Conservation (phyloP, 2,888 invertebrate genomes). For the Drosophila gaucha region DNA sequence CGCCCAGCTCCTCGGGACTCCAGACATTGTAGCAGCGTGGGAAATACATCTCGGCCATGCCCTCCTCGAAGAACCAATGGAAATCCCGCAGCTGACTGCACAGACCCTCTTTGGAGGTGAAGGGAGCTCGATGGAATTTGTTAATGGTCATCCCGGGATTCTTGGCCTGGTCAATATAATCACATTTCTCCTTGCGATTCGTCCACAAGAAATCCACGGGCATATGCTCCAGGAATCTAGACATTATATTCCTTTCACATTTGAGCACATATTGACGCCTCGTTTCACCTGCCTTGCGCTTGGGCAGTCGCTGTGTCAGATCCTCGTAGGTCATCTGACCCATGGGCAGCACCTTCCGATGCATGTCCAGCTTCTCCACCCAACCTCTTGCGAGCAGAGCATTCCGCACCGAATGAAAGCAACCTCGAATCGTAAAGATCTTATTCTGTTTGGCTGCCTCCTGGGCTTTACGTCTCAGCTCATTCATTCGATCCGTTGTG, state of each 20-base stretch:
- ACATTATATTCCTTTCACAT: conserved; percentile 89
- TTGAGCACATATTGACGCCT: conserved; percentile 87
- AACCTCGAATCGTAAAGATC: conserved; percentile 90
- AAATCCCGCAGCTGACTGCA: conserved; percentile 91
- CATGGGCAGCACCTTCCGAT: conserved; percentile 79
- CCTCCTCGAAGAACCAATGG: conserved; percentile 94
- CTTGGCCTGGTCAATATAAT: conserved; percentile 84
- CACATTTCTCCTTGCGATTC: conserved; percentile 90
- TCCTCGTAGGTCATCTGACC: conserved; percentile 83
- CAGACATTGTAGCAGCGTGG: conserved; percentile 95
- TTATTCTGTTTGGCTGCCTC: conserved; percentile 88
- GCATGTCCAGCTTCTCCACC: conserved; percentile 85
- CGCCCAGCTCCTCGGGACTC: conserved; percentile 92
- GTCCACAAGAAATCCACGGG: conserved; percentile 96
- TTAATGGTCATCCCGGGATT: conserved; percentile 89
- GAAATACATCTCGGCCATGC: conserved; percentile 91
- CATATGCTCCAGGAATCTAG: conserved; percentile 91
- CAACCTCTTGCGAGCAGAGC: conserved; percentile 90
- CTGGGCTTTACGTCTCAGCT: conserved; percentile 88
- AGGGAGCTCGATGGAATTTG: conserved; percentile 93
- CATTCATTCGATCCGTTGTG: conserved; percentile 88
- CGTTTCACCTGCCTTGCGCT: conserved; percentile 83
- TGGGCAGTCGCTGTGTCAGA: conserved; percentile 82
- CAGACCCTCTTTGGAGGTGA: conserved; percentile 96
- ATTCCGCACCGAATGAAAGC: conserved; percentile 89